Percentiles rank a stretch among this genome's conserved stretches.
These are phyloP conservation scores for Spisula solida DNA, from an alignment of 2,888 invertebrate genomes.

Conservation along the genomic window DNA sequence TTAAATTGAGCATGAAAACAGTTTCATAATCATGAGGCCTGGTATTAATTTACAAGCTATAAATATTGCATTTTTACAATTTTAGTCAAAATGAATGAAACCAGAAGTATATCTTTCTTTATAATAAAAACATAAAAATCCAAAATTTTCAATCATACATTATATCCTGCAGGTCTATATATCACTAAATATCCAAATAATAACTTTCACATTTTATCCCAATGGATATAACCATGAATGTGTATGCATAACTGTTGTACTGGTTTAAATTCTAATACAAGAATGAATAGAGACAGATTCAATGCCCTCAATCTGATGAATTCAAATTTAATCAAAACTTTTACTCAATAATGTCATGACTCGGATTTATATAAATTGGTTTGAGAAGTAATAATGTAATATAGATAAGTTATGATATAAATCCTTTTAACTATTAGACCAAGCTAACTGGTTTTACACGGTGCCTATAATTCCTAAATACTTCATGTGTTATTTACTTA, in stretches of 20 bases:
- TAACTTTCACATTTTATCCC: too few species aligned
- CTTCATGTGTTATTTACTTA: background rate
- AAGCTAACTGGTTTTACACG: background rate
- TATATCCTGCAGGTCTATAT: too few species aligned
- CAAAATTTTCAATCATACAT: too few species aligned
- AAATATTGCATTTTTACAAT: too few species aligned
- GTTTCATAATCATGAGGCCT: too few species aligned
- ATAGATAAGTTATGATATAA: conserved; percentile 14
- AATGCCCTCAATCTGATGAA: background rate
- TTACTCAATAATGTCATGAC: background rate
- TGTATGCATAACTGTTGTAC: background rate
- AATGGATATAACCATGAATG: background rate
- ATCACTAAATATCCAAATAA: too few species aligned
- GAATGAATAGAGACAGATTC: background rate
- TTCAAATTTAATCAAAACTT: background rate
- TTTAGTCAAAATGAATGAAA: too few species aligned
- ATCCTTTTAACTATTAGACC: background rate
- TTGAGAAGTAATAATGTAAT: background rate
- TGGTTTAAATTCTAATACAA: background rate
- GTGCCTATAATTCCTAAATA: conserved; percentile 1
- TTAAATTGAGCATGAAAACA: too few species aligned
- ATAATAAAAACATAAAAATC: too few species aligned
- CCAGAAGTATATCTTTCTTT: too few species aligned
- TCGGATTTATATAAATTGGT: background rate
- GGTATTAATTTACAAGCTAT: too few species aligned